These are phyloP conservation scores for Podarcis muralis DNA, from an alignment of 2,113 vertebrate species.

Conservation along the genomic window DNA sequence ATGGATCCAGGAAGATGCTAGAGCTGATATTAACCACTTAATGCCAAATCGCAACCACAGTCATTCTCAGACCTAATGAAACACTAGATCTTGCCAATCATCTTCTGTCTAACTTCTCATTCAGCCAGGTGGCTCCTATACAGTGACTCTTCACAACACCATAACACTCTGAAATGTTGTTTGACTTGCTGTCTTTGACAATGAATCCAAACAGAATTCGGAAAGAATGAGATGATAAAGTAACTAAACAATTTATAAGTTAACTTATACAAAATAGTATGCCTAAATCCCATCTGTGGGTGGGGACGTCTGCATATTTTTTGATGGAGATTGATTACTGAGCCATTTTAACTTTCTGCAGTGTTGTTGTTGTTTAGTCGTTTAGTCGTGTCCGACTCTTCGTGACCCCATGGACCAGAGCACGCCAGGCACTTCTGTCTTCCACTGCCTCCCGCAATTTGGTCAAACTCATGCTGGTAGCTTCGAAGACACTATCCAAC, in stretches of 20 bases:
- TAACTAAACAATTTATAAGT: not conserved
- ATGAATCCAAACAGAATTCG: not conserved
- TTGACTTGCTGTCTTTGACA: not conserved
- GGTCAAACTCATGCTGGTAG: no score
- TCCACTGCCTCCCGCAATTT: no score
- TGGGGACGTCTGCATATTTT: not conserved
- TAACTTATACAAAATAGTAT: not conserved
- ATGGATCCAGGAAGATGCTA: not conserved
- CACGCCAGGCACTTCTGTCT: no score
- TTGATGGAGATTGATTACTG: not conserved
- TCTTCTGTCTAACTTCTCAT: not conserved
- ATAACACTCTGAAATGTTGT: not conserved
- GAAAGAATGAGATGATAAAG: not conserved
- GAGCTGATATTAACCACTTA: not conserved
- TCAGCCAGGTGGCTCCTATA: not conserved
- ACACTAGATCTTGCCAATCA: not conserved
- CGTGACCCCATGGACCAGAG: no score
- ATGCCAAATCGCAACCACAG: not conserved
- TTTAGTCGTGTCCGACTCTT: no score
- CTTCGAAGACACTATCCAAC: no score
- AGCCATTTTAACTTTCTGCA: not conserved
- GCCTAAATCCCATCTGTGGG: not conserved
- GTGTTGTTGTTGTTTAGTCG: no score
- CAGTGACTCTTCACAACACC: not conserved
- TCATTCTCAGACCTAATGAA: not conserved